Conservation (phyloP, 2,113 vertebrate genomes). For the Oryzias celebensis region DNA sequence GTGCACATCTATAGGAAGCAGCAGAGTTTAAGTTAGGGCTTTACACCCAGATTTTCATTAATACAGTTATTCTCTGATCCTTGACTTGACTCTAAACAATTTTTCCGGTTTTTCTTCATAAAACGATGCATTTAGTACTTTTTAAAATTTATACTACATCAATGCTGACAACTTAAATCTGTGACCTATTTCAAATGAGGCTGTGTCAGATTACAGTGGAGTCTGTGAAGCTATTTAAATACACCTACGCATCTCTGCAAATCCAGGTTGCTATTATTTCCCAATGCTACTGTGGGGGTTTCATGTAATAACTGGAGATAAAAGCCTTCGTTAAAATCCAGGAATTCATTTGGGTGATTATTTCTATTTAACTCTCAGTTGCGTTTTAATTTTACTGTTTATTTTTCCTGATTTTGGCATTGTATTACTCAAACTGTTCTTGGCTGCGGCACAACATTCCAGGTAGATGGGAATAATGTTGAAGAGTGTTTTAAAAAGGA, state of each 20-base stretch:
- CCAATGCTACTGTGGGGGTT: conserved; percentile 18
- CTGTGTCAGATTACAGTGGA: conserved; percentile 21
- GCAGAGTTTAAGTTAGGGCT: no score
- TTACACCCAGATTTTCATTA: background rate
- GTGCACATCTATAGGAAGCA: no score
- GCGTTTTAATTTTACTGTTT: background rate
- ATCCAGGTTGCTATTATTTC: conserved; percentile 37
- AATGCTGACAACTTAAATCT: conserved; percentile 6
- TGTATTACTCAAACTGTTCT: conserved; percentile 42
- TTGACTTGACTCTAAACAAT: background rate
- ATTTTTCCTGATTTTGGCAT: conserved; percentile 20
- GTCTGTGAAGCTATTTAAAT: conserved; percentile 11
- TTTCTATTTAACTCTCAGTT: conserved; percentile 9
- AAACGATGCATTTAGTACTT: background rate
- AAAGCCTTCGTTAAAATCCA: conserved; percentile 35
- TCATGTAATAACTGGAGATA: conserved; percentile 34
- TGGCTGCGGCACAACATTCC: conserved; percentile 29
- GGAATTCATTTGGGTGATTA: conserved; percentile 40
- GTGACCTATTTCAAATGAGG: conserved; percentile 11
- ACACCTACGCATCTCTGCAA: conserved; percentile 39
- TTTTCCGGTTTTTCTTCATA: background rate
- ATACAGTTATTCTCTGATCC: background rate
- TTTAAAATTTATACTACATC: conserved; percentile 9
- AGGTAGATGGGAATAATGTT: conserved; percentile 19
- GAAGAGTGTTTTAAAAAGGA: conserved; percentile 46